Conservation (phyloP, 2,113 vertebrate species). For the Hystrix brachyura region DNA sequence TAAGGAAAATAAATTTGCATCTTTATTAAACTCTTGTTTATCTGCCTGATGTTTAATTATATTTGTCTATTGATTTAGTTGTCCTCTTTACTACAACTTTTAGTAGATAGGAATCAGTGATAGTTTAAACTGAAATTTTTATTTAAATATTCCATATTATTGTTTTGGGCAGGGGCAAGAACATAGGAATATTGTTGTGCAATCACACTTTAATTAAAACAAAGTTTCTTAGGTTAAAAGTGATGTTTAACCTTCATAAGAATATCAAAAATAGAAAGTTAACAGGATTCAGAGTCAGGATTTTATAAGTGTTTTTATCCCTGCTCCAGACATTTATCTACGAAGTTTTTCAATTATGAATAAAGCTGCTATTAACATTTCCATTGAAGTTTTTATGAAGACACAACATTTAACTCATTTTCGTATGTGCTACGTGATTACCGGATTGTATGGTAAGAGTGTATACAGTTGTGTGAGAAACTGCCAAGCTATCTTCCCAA, state of each 20-base stretch:
- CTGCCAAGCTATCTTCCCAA: background rate
- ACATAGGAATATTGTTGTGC: background rate
- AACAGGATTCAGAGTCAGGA: background rate
- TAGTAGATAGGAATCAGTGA: background rate
- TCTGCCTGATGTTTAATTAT: constrained; percentile 1
- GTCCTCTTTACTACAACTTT: background rate
- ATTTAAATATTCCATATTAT: constrained; percentile 34
- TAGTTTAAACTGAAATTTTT: background rate
- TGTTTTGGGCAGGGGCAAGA: background rate
- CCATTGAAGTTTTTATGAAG: background rate
- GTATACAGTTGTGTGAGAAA: background rate
- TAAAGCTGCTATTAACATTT: background rate
- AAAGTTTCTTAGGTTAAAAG: background rate
- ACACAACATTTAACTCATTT: background rate
- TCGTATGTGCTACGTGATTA: background rate
- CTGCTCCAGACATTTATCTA: background rate
- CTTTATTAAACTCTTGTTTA: constrained; percentile 5
- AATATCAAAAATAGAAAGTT: constrained; percentile 12
- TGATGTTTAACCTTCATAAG: constrained; percentile 26
- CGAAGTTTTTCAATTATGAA: background rate
- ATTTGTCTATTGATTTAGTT: background rate
- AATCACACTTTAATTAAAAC: constrained; percentile 23
- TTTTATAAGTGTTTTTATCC: background rate
- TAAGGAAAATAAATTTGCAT: background rate
- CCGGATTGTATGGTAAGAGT: background rate